Percentiles rank a stretch among this genome's conserved stretches.
Conservation (phyloP, 2,113 vertebrate species). For the Phalacrocorax carbo region DNA sequence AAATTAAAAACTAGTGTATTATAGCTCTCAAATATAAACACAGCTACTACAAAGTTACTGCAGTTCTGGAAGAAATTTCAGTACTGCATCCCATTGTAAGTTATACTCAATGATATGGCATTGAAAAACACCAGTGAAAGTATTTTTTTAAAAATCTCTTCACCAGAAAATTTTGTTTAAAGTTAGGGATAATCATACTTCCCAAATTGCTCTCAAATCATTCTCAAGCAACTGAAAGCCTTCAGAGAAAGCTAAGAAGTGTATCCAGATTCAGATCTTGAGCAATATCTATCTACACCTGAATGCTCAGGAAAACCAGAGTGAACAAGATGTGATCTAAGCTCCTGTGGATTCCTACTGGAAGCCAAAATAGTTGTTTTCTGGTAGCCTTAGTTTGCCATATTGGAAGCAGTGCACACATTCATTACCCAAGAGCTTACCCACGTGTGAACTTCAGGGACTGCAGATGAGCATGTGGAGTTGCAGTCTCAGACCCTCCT, state of each 20-base stretch:
- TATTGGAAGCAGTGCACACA: not conserved
- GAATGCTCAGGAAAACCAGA: not conserved
- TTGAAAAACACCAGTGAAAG: not conserved
- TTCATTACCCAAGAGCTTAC: not conserved
- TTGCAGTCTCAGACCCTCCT: not conserved
- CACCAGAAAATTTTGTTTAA: not conserved
- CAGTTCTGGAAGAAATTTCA: not conserved
- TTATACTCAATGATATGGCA: not conserved
- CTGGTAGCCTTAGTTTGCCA: not conserved
- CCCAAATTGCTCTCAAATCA: not conserved
- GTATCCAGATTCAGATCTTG: not conserved
- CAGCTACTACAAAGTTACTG: not conserved
- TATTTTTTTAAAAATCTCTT: not conserved
- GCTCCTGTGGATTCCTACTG: not conserved
- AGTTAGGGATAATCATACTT: not conserved
- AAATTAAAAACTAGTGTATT: not conserved
- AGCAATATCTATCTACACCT: not conserved
- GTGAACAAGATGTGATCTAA: not conserved
- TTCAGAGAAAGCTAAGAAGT: not conserved
- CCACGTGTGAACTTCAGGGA: not conserved
- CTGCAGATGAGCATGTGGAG: not conserved
- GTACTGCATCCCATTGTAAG: not conserved
- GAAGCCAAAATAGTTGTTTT: not conserved
- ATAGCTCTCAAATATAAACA: not conserved
- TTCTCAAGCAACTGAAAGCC: not conserved